Conservation (phyloP, 2,888 invertebrate genomes). For the Fragum fragum region DNA sequence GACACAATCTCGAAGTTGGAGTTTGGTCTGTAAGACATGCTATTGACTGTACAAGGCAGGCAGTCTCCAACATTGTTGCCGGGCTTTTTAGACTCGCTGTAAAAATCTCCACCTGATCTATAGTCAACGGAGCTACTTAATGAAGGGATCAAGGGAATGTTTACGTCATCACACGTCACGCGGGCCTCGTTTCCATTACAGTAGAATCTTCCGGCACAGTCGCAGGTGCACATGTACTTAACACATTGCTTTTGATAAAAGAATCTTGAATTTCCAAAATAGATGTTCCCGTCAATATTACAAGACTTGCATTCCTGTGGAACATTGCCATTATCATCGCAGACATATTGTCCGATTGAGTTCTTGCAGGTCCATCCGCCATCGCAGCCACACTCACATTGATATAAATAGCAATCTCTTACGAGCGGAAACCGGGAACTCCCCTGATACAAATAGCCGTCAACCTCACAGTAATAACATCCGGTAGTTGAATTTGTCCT, state of each 20-base stretch:
- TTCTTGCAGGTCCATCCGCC: conserved; percentile 76
- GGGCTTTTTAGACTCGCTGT: neutral
- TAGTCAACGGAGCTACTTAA: conserved; percentile 27
- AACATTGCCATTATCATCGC: conserved; percentile 43
- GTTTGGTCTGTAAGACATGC: neutral
- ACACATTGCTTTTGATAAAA: conserved; percentile 49
- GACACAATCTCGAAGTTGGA: neutral
- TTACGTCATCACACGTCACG: conserved; percentile 38
- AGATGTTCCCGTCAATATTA: conserved; percentile 57
- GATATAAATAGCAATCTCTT: conserved; percentile 74
- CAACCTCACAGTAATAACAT: conserved; percentile 72
- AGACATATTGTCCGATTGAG: conserved; percentile 46
- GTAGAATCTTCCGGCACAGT: conserved; percentile 63
- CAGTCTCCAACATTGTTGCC: conserved; percentile 14
- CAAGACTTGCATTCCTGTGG: conserved; percentile 61
- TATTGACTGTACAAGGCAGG: conserved; percentile 33
- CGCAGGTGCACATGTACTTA: conserved; percentile 67
- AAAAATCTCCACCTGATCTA: neutral
- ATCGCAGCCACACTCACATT: conserved; percentile 79
- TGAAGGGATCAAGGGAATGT: conserved; percentile 7
- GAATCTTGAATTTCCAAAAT: conserved; percentile 60
- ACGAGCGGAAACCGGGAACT: conserved; percentile 73
- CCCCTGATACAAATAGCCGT: conserved; percentile 70
- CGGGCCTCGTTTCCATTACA: conserved; percentile 59
- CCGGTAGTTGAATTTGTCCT: conserved; percentile 62